A percentile compares a stretch with the other conserved stretches of the same genome.
Conservation (phyloP, 2,888 invertebrate species). For the Cosmorhoe ocellata region DNA sequence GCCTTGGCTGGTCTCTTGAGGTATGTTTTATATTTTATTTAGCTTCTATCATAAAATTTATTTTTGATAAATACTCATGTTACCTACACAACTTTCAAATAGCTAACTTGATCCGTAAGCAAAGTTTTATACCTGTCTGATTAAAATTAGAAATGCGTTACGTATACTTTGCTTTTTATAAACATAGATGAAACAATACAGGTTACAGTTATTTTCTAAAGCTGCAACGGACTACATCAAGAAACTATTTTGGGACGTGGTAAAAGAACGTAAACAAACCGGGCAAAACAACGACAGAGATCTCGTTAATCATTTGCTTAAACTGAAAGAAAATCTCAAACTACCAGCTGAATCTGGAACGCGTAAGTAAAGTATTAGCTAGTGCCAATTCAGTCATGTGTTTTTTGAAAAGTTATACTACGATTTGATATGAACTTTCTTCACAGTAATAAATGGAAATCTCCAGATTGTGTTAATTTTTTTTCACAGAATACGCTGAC, state of each 20-base stretch:
- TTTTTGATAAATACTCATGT: too few species aligned
- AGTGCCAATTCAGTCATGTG: not conserved
- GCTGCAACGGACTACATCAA: slow-evolving; percentile 58
- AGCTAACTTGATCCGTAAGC: too few species aligned
- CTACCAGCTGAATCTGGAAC: slow-evolving; percentile 50
- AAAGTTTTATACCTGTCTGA: too few species aligned
- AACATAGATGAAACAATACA: slow-evolving; percentile 39
- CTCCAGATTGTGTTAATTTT: too few species aligned
- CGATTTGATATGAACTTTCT: too few species aligned
- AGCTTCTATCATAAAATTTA: not conserved
- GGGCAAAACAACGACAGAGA: slow-evolving; percentile 49
- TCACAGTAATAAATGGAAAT: too few species aligned
- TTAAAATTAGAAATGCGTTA: too few species aligned
- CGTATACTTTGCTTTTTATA: too few species aligned
- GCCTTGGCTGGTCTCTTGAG: slow-evolving; percentile 51
- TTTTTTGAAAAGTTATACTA: too few species aligned
- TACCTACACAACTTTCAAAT: too few species aligned
- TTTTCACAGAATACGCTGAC: slow-evolving; percentile 53
- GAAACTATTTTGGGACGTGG: slow-evolving; percentile 56
- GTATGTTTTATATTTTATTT: slow-evolving; percentile 33
- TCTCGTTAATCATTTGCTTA: slow-evolving; percentile 61
- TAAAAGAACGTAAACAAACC: slow-evolving; percentile 47
- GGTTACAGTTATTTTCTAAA: slow-evolving; percentile 60
- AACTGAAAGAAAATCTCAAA: slow-evolving; percentile 58
- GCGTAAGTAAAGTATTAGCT: slow-evolving; percentile 39